Evolutionary conservation across 2,113 vertebrate species (phyloP), one percentile per base, ranked within the genome.

Genomic region (Pao palembangensis): DNA sequence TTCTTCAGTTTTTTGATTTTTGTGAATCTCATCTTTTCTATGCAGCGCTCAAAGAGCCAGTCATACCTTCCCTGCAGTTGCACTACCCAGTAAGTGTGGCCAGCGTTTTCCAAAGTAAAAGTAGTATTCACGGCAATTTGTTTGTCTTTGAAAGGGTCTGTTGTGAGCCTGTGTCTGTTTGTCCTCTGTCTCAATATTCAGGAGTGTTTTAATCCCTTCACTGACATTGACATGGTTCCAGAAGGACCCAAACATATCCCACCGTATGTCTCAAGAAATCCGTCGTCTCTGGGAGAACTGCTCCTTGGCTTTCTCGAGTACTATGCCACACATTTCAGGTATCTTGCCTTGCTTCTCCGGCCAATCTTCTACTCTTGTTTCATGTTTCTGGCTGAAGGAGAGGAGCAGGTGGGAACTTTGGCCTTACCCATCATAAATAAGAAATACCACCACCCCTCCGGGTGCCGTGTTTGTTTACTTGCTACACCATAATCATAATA

Each of bases 271-370:
- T 98, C 96, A 61, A 92, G 89, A 85, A 99, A 98, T 78, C 84
- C 85, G 69, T 93, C 93, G 16, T 93, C 90, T 64, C 90, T 99
- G 75, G 97, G 94, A 64, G 93, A 95, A 52, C 90, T 99, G 62
- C 81, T 99, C 55, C 69, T 95, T 82, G 97, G 95, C 74, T 98
- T 99, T 88, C 91, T 99, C 71, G 93, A 90, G 85, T 98, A 98
- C 71, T 98, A 97, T 80, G 90, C 94, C 69, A 92, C 90, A 56
- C 87, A 92, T 76, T 99, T 99, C 93, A 95, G 94, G 97, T 97
- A 91, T 91, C 60, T 44, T 48, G 21, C 17, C 14, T 42, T 15
- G 12, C 44, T 81, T 58, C 31, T 48, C 44, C 28, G 6, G 50
- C 73, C 60, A 69, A 63, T 77, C 72, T 58, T 80, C 38, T 59